Conservation (phyloP, 2,797 vertebrate genomes). For the Chaetophractus vellerosus region DNA sequence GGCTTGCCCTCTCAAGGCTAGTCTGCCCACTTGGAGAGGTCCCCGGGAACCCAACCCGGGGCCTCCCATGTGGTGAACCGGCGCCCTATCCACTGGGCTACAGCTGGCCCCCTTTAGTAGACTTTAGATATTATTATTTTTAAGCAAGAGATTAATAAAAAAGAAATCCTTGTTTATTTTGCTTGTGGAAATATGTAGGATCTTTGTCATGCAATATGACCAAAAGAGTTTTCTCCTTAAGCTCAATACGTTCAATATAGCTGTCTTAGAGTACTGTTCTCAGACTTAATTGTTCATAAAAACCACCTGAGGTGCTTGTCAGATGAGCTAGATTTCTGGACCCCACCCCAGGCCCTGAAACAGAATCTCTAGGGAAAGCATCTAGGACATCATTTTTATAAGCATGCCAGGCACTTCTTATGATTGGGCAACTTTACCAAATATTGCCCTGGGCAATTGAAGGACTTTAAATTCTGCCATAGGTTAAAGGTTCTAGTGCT, state of each 20-base stretch:
- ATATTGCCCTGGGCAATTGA: not conserved
- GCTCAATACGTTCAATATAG: not conserved
- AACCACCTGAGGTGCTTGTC: not conserved
- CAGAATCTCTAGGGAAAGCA: not conserved
- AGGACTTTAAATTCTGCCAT: conserved; percentile 18
- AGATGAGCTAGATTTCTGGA: not conserved
- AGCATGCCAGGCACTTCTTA: not conserved
- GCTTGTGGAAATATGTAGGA: not conserved
- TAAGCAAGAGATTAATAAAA: not conserved
- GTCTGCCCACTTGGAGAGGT: too few species aligned
- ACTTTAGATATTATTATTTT: not conserved
- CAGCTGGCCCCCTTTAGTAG: too few species aligned
- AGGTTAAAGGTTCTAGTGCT: not conserved
- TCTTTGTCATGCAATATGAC: not conserved
- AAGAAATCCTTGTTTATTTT: not conserved
- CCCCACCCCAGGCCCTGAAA: not conserved
- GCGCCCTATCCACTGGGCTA: too few species aligned
- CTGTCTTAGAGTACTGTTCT: not conserved
- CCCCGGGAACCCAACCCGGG: too few species aligned
- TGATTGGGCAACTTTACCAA: not conserved
- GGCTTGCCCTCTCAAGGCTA: too few species aligned
- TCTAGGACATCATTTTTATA: not conserved
- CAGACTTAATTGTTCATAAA: conserved; percentile 1
- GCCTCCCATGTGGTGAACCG: too few species aligned
- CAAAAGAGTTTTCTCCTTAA: conserved; percentile 24